Evolutionary conservation across 2,797 vertebrate genomes (phyloP).

Genomic region (Phalanger gymnotis): DNA sequence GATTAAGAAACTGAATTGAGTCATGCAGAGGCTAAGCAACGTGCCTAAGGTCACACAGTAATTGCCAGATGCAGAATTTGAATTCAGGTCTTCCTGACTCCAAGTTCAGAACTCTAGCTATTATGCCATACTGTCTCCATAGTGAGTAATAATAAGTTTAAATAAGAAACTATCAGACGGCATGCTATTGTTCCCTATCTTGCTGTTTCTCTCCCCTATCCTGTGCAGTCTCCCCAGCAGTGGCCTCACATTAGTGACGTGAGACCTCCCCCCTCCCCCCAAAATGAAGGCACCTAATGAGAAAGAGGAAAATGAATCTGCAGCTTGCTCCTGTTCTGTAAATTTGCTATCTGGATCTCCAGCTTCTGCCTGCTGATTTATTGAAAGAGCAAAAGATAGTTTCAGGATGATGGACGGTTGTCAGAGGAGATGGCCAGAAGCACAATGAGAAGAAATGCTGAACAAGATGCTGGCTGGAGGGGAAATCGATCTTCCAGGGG

Average conservation of each 20-base stretch:
- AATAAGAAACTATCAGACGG: not conserved
- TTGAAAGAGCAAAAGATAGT: conserved; percentile 65
- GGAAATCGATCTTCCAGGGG: conserved; percentile 77
- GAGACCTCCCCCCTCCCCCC: not conserved
- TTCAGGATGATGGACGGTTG: conserved; percentile 73
- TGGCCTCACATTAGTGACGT: not conserved
- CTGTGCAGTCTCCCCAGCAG: not conserved
- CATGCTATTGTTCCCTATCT: not conserved
- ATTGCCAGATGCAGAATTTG: not conserved
- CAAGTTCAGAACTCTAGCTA: not conserved
- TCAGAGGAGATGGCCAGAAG: conserved; percentile 73
- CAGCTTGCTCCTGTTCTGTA: conserved; percentile 1
- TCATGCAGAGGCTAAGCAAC: not conserved
- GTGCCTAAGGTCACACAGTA: not conserved
- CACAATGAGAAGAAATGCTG: conserved; percentile 70
- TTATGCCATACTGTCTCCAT: not conserved
- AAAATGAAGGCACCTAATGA: not conserved
- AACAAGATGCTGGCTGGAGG: conserved; percentile 81
- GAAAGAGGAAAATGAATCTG: not conserved
- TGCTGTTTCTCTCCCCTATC: not conserved
- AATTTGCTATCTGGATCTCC: conserved; percentile 59
- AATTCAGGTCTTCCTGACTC: not conserved
- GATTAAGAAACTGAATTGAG: conserved; percentile 14
- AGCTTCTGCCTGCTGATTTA: conserved; percentile 70
- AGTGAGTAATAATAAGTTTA: not conserved